Evolutionary conservation across 2,888 invertebrate genomes (phyloP), one percentile per base, ranked within the genome.

Genomic region (Acrobasis repandana): DNA sequence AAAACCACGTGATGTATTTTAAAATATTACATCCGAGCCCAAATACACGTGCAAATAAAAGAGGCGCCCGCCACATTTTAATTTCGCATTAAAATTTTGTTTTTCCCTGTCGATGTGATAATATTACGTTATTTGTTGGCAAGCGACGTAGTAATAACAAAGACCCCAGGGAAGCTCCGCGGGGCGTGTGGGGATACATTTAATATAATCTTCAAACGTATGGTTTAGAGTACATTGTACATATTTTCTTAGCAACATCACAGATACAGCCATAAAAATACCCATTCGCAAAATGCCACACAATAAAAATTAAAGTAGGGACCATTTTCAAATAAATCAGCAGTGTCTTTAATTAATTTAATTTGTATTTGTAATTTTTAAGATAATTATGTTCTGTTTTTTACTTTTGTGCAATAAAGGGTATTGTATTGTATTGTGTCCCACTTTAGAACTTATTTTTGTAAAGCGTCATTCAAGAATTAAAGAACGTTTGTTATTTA

Each of bases 101-200:
- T 49, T 58, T 48, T 20, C 58, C 34, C 14, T 34, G 58, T 58
- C 58, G 49, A 58, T 58, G 58, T 18, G 58, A 38, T 58, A 58
- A 58, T 49, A 58, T 58, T 58, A 36, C 49, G 58, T 49, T 58
- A 49, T 58, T 58, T 58, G 58, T 58, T 58, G 58, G 49, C 58
- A 58, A 58, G 58, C 49, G 34, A 20, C 58, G n/a, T 34, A 46
- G 46, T 52, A 60, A 60, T 52, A 60, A 60, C 52, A 60, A 60
- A 46, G 16, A 54, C 60, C 59, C 59, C 51, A 20, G 59, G 46
- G 60, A 46, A 49, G 43, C 47, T 46, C 20, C 11, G 47, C 16
- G 52, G 43, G 60, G 51, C 28, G 52, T 52, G 60, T 43, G 51
- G 28, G 33, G 60, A 52, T 34, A 52, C 60, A 54, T 60, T 54